Evolutionary conservation across 2,888 invertebrate species (phyloP), one percentile per base, ranked within the genome.

Genomic region (Chouioia cunea): DNA sequence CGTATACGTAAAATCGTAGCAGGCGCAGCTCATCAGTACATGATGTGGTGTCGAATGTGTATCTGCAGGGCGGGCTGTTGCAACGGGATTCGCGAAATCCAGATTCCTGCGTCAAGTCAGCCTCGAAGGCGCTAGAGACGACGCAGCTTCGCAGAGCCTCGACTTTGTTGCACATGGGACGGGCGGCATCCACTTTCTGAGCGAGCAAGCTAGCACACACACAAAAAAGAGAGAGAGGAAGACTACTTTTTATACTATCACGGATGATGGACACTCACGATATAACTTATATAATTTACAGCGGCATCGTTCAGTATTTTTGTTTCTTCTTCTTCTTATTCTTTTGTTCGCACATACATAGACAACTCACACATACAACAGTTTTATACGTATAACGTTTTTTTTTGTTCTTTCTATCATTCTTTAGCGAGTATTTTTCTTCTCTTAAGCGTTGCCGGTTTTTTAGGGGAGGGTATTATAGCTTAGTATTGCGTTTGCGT

Each of bases 61-160:
- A 77, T 80, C 78, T 80, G 77, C 81, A 82, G 82, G 82, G 81
- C 79, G 81, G 82, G 76, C 79, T 81, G 75, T 78, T 80, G 77
- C 81, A 81, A 75, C 81, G 80, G 74, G 81, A 81, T 67, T 74
- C 80, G 64, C 73, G 76, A 77, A 77, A 75, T 63, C 69, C 75
- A 75, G 78, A 79, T 67, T 77, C 77, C 77, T 79, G 79, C 74
- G 77, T 79, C 63, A 81, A 81, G 69, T 76, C 78, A 56, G 76
- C 78, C 43, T 76, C 79, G 62, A 80, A 79, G 73, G 73, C 70
- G 65, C 73, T 76, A 69, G 79, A 78, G 69, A 65, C 76, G 44
- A 75, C 77, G 43, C 75, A 74, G 44, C 75, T 76, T 60, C 77
- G 76, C 12, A 73, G 75, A 56, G 76, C 77, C 62, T 76, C 79